phyloP scores from a whole-genome alignment of 1,140 invertebrate genomes.

The Drosophila aff. region DNA sequence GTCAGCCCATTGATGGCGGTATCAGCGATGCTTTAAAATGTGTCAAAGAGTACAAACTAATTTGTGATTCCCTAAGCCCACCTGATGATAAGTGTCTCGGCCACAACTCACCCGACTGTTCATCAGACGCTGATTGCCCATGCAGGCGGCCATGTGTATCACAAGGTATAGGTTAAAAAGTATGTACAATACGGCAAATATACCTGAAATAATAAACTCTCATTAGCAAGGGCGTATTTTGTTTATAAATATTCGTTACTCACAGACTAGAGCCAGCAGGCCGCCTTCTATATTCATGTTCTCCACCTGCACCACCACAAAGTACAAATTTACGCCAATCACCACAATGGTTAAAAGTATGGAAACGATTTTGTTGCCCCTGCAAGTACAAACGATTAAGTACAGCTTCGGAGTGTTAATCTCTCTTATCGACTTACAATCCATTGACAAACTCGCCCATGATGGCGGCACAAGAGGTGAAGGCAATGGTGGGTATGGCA shows the following conservation, averaged over 20 bases:
- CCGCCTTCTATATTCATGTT: constrained; percentile 86
- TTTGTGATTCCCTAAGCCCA: constrained; percentile 55
- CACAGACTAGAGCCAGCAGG: constrained; percentile 86
- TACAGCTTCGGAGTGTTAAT: not conserved
- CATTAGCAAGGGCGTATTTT: not conserved
- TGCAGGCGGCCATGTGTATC: constrained; percentile 89
- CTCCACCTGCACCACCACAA: constrained; percentile 89
- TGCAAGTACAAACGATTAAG: constrained; percentile 84
- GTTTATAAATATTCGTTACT: constrained; percentile 33
- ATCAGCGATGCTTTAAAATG: constrained; percentile 28
- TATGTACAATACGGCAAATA: constrained; percentile 89
- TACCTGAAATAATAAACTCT: constrained; percentile 54
- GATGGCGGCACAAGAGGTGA: constrained; percentile 91
- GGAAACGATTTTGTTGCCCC: constrained; percentile 89
- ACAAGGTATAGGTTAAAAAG: constrained; percentile 90
- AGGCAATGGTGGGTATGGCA: constrained; percentile 94
- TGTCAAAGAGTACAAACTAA: constrained; percentile 34
- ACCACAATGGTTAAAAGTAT: constrained; percentile 89
- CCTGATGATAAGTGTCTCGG: constrained; percentile 30
- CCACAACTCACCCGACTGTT: constrained; percentile 77
- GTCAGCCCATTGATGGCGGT: constrained; percentile 24
- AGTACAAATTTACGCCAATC: constrained; percentile 93
- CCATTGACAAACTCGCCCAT: constrained; percentile 95
- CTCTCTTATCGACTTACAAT: constrained; percentile 84
- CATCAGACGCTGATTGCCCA: constrained; percentile 86